Conservation (phyloP, 2,797 vertebrate species). For the Halcyon badia region DNA sequence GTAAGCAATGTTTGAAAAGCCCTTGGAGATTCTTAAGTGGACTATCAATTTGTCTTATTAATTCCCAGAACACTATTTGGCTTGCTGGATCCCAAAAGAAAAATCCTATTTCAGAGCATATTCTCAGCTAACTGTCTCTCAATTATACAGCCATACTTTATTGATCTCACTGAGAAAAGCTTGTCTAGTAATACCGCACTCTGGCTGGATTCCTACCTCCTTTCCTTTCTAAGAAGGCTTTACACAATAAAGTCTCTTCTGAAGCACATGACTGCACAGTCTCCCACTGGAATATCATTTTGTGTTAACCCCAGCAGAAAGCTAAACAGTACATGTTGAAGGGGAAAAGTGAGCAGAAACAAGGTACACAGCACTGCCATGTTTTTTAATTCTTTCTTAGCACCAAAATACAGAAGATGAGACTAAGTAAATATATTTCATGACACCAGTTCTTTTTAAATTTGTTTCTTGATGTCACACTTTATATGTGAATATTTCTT, state of each 20-base stretch:
- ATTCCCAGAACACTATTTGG: slow-evolving; percentile 17
- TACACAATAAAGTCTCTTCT: not conserved
- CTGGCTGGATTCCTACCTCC: not conserved
- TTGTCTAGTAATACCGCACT: not conserved
- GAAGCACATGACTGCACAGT: not conserved
- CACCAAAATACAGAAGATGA: not conserved
- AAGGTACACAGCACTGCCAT: not conserved
- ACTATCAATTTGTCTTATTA: slow-evolving; percentile 42
- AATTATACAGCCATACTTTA: slow-evolving; percentile 39
- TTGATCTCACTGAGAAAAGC: slow-evolving; percentile 21
- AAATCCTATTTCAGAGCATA: slow-evolving; percentile 40
- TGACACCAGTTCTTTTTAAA: not conserved
- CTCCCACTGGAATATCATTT: not conserved
- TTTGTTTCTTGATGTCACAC: not conserved
- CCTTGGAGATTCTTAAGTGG: slow-evolving; percentile 34
- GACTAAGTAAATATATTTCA: not conserved
- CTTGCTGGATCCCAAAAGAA: slow-evolving; percentile 24
- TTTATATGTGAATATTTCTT: not conserved
- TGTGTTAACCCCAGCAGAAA: not conserved
- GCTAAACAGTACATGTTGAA: not conserved
- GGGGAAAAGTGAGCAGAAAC: not conserved
- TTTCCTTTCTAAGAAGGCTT: not conserved
- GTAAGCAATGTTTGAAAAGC: slow-evolving; percentile 8
- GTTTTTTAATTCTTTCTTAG: not conserved
- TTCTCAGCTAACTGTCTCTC: slow-evolving; percentile 37